These are phyloP conservation scores for Drosophila falleni DNA, from an alignment of 2,888 invertebrate genomes.

Conservation along the genomic window DNA sequence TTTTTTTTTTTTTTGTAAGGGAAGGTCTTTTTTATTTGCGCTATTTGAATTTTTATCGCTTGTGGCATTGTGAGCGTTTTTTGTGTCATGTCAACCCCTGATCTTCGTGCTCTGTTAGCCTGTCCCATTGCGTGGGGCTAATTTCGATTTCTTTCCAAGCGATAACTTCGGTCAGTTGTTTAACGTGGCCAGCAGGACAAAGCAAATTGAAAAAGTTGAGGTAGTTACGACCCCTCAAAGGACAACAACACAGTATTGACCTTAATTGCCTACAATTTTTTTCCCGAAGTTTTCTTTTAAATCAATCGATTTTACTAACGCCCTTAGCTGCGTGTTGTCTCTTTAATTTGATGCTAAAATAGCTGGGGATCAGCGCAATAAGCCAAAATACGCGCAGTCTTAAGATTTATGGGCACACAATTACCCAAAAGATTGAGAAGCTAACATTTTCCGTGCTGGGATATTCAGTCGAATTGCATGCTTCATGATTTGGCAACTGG, in stretches of 20 bases:
- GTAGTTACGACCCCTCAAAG: conserved; percentile 56
- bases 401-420: conserved; percentile 73
- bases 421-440: conserved; percentile 46
- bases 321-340: conserved; percentile 29
- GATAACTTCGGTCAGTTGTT: conserved; percentile 64
- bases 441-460: conserved; percentile 11
- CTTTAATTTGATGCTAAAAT: conserved; percentile 46
- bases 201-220: conserved; percentile 76
- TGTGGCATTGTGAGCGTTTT: conserved; percentile 34
- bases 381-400: conserved; percentile 46
- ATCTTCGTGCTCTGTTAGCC: not conserved
- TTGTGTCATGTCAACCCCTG: conserved; percentile 9
- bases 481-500: conserved; percentile 39
- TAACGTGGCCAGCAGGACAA: conserved; percentile 31
- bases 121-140: conserved; percentile 23
- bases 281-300: conserved; percentile 13
- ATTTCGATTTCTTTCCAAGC: conserved; percentile 62
- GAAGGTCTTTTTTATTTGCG: conserved; percentile 31
- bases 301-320: conserved; percentile 65
- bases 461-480: conserved; percentile 33
- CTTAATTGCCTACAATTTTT: conserved; percentile 63
- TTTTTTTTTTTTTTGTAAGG: not conserved
- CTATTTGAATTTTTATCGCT: conserved; percentile 76
- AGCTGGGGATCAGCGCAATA: conserved; percentile 31
- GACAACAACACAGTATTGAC: conserved; percentile 55